Conservation (phyloP, 2,113 vertebrate genomes). For the Peromyscus maniculatus region DNA sequence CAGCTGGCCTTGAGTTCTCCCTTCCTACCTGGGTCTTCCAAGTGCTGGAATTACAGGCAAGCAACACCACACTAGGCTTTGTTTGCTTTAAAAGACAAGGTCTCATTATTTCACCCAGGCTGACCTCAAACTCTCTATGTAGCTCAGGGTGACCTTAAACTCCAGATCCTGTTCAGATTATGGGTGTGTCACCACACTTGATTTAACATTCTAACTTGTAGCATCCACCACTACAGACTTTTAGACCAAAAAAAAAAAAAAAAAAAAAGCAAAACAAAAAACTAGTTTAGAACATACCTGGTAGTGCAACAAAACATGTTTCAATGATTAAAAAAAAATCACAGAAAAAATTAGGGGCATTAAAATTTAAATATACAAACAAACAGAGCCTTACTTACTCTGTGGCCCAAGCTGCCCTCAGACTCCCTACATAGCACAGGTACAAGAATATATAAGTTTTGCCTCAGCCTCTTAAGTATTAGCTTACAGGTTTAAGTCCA, state of each 20-base stretch:
- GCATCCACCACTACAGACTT: slow-evolving; percentile 11
- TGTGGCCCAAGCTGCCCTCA: neutral
- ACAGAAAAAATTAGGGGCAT: neutral
- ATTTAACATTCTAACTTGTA: slow-evolving; percentile 31
- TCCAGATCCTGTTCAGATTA: neutral
- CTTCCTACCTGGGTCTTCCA: neutral
- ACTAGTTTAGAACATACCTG: neutral
- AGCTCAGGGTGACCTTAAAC: neutral
- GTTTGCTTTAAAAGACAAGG: neutral
- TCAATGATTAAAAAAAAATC: slow-evolving; percentile 55
- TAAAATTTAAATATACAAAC: neutral
- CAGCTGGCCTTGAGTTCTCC: neutral
- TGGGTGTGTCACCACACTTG: neutral
- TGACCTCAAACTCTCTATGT: neutral
- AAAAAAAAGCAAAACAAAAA: neutral
- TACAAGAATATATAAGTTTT: neutral
- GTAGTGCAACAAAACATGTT: slow-evolving; percentile 33
- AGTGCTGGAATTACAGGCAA: neutral
- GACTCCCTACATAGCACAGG: neutral
- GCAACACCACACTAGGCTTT: neutral
- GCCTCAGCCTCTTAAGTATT: neutral
- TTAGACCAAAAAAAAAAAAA: neutral
- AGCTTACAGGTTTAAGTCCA: neutral
- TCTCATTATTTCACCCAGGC: neutral
- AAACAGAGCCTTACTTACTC: neutral